Percentiles rank a stretch among this genome's conserved stretches.
Evolutionary conservation across 1,140 invertebrate species (phyloP).

Genomic region (Sminthurinus signatus): DNA sequence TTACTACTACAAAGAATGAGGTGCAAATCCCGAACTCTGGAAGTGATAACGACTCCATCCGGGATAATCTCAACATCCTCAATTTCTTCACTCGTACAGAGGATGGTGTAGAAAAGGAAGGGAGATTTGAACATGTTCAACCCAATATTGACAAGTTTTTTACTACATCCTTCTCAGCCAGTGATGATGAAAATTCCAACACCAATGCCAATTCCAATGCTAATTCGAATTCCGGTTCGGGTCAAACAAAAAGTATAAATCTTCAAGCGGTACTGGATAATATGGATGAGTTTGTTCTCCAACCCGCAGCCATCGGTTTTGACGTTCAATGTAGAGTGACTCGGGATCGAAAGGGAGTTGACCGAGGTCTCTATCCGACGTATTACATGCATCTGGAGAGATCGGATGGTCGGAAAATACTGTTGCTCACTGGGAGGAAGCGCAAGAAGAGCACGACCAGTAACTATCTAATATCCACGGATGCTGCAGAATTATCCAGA

Average conservation of each 20-base stretch:
- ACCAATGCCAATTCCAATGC: neutral
- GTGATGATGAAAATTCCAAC: neutral
- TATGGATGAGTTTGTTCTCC: constrained; percentile 4
- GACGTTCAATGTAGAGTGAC: constrained; percentile 94
- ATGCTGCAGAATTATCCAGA: constrained; percentile 91
- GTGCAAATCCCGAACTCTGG: neutral
- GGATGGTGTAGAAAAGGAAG: constrained; percentile 2
- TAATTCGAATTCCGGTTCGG: neutral
- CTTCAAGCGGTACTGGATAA: constrained; percentile 7
- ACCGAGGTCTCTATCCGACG: constrained; percentile 90
- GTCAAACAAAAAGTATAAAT: neutral
- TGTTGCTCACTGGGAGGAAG: constrained; percentile 90
- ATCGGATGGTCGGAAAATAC: constrained; percentile 90
- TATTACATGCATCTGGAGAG: constrained; percentile 95
- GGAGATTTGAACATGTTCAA: neutral
- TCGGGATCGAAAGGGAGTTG: constrained; percentile 93
- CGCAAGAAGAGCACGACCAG: constrained; percentile 96
- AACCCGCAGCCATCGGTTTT: constrained; percentile 79
- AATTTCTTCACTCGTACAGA: constrained; percentile 3
- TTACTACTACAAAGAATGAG: too few relatives aligned
- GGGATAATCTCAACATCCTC: neutral
- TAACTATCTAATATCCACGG: constrained; percentile 96
- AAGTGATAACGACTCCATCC: neutral
- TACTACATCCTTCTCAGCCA: neutral
- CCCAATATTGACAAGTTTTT: neutral